Evolutionary conservation across 2,888 invertebrate genomes (phyloP).

Genomic region (Agrenia bidenticulata): DNA sequence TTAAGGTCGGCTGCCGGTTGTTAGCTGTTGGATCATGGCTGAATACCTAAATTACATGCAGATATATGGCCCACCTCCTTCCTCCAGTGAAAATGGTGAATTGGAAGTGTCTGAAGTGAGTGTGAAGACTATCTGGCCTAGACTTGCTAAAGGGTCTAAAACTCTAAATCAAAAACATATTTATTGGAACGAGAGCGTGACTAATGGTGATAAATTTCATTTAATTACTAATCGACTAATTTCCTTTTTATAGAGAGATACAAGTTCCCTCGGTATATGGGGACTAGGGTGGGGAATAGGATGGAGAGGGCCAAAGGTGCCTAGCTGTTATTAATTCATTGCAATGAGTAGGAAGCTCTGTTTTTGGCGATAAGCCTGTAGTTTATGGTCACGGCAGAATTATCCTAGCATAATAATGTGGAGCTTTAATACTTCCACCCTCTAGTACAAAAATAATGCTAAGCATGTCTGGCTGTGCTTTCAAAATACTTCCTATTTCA

Average conservation of each 20-base stretch:
- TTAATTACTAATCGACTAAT: slow-evolving; percentile 41
- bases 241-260: slow-evolving; percentile 20
- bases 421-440: no score
- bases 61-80: no score
- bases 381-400: slow-evolving; percentile 7
- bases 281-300: neutral
- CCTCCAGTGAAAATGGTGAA: no score
- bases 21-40: no score
- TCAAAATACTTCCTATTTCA: no score
- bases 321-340: slow-evolving; percentile 9
- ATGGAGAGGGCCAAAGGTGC: neutral
- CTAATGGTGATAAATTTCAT: slow-evolving; percentile 47
- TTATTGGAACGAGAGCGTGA: slow-evolving; percentile 37
- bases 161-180: slow-evolving; percentile 35
- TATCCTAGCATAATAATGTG: no score
- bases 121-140: no score
- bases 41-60: no score
- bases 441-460: no score
- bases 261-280: slow-evolving; percentile 5
- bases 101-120: no score
- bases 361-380: slow-evolving; percentile 7
- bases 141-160: neutral
- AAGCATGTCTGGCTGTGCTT: no score
- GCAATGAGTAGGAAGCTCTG: neutral
- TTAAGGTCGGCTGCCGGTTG: no score